Base-by-base conservation (phyloP, 2,888 invertebrate genomes). In the Xestobium rufovillosum region DNA sequence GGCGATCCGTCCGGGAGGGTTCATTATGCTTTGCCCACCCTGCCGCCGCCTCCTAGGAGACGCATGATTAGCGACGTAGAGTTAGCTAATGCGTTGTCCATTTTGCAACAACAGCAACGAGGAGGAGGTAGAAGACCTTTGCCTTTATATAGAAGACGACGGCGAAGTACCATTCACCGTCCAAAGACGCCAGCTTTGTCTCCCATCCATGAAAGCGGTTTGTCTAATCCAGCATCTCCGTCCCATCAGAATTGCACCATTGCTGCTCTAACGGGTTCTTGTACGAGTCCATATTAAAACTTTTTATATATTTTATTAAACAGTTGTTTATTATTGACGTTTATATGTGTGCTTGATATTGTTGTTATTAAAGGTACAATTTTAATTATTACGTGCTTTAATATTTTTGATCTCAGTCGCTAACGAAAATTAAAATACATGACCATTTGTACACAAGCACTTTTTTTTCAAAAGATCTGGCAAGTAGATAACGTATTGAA, bases 201-300 rank as follows among this genome's bases (percentile, higher is more conserved):
- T 36, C 81, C 81, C 16, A 82, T 82, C 36, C 73, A 78, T 40
- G 81, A 82, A 53, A 78, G 80, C 29, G 81, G 81, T 16, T 65
- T 79, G 11, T 80, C 80, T 30, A 81, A 81, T 65, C 79, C 79
- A 2, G 75, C 77, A 10, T 79, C 79, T 38, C 79, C 80, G 54
- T 65, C 65, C 54, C 57, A 50, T 55, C 67, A 54, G 59, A 59
- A 52, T 43, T 63, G 62, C 47, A 42, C 61, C 52, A 45, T 64
- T 55, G 47, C 55, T 25, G 52, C 56, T 25, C 46, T 65, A 55
- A 44, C 62, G 59, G 42, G 54, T 49, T 39, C 61, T 44, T 59
- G 57, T 49, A 53, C 56, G 48, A 51, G 59, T 49, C 53, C 59
- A 47, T 49, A 54, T 51, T 55, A 36, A 51, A 47, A 8, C 10